Evolutionary conservation across 2,113 vertebrate species (phyloP).

Genomic region (Scalopus aquaticus): DNA sequence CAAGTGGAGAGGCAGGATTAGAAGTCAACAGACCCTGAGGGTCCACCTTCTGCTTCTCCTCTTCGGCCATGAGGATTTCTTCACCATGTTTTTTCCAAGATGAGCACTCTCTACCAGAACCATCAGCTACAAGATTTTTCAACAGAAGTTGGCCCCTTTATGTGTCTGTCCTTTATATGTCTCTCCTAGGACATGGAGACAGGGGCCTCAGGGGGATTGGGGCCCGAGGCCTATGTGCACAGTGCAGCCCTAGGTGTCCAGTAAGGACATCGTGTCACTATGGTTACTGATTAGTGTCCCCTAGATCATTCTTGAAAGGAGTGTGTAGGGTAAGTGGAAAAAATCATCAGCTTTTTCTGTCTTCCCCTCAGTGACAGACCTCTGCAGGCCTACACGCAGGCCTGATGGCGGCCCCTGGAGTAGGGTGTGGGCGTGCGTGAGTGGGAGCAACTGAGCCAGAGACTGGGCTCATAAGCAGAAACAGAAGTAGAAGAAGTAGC

Average conservation of each 20-base stretch:
- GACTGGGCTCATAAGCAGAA: too few species aligned
- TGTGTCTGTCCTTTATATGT: fast-evolving
- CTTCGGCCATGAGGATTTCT: background rate
- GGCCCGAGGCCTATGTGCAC: background rate
- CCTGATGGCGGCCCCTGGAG: too few species aligned
- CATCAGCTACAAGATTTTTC: background rate
- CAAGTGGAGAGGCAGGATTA: background rate
- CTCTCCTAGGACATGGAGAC: background rate
- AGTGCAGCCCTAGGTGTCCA: background rate
- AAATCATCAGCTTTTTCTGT: too few species aligned
- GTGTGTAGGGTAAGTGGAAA: too few species aligned
- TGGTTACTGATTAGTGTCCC: background rate
- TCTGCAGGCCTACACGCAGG: too few species aligned
- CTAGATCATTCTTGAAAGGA: background rate
- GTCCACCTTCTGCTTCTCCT: background rate
- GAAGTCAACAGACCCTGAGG: background rate
- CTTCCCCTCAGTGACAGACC: too few species aligned
- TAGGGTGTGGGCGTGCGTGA: too few species aligned
- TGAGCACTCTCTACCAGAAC: background rate
- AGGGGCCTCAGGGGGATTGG: background rate
- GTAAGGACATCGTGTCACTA: background rate
- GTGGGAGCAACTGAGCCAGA: too few species aligned
- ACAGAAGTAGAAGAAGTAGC: too few species aligned
- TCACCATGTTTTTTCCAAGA: background rate
- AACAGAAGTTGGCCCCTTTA: background rate